These are phyloP conservation scores for Calcarius lapponicus DNA, from an alignment of 2,797 vertebrate genomes.

Conservation along the genomic window DNA sequence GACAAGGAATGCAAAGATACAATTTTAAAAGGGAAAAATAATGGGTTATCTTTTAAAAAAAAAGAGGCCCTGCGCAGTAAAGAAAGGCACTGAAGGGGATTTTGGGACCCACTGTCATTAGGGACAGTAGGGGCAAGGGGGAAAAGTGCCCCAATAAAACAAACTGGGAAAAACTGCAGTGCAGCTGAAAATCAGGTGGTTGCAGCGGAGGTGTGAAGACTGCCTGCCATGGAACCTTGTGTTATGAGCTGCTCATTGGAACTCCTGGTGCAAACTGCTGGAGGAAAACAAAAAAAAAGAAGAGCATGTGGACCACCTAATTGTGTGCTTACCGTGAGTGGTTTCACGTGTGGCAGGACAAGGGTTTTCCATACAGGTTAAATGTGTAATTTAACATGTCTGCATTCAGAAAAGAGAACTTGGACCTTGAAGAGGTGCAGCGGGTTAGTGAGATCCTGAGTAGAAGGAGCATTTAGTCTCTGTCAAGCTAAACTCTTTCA, in stretches of 20 bases:
- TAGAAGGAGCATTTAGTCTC: background rate
- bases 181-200: background rate
- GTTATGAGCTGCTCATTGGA: background rate
- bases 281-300: background rate
- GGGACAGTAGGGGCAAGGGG: background rate
- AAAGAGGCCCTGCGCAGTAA: accelerated
- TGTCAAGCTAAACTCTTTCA: background rate
- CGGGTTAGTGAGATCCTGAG: background rate
- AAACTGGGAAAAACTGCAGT: background rate
- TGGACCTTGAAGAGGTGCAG: background rate
- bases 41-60: too few species aligned
- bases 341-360: background rate
- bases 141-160: accelerated
- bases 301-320: background rate
- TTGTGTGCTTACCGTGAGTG: background rate
- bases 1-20: background rate
- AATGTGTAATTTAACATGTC: background rate
- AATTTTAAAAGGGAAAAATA: background rate
- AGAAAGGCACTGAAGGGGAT: background rate
- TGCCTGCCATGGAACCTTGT: background rate
- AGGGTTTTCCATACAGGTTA: background rate
- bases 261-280: background rate
- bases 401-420: background rate
- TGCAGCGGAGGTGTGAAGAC: background rate
- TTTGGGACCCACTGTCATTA: background rate